These are phyloP conservation scores for Parambassis ranga DNA, from an alignment of 2,797 vertebrate genomes.

Conservation along the genomic window DNA sequence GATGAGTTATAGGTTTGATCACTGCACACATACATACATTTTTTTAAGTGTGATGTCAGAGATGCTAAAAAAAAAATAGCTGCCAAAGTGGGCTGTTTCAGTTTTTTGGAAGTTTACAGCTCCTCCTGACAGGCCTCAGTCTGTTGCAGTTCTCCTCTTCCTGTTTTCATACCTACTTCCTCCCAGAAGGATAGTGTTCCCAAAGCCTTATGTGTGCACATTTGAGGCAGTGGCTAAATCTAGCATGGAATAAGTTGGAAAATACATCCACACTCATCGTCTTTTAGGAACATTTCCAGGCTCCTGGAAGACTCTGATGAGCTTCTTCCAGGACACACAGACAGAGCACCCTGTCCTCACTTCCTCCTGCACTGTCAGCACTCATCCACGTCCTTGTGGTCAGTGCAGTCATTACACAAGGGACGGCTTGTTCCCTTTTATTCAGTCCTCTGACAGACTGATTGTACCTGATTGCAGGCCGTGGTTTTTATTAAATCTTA, in stretches of 20 bases:
- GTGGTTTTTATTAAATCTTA: no score
- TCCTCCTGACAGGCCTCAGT: slow-evolving; percentile 17
- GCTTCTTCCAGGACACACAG: slow-evolving; percentile 26
- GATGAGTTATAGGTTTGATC: no score
- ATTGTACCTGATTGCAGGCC: slow-evolving; percentile 7
- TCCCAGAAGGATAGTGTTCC: slow-evolving; percentile 46
- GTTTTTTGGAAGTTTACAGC: slow-evolving; percentile 4
- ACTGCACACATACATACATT: no score
- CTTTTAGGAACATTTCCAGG: background rate
- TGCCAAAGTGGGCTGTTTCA: background rate
- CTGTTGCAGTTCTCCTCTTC: slow-evolving; percentile 46
- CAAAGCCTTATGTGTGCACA: slow-evolving; percentile 5
- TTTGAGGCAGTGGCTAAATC: slow-evolving; percentile 19
- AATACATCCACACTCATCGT: background rate
- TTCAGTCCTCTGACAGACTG: background rate
- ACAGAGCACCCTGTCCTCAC: slow-evolving; percentile 16
- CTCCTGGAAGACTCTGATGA: slow-evolving; percentile 2
- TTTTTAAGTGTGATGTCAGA: no score
- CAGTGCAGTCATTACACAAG: slow-evolving; percentile 36
- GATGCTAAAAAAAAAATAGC: background rate
- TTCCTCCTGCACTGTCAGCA: slow-evolving; percentile 46
- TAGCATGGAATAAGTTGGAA: slow-evolving; percentile 15
- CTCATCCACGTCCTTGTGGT: slow-evolving; percentile 14
- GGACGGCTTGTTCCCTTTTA: slow-evolving; percentile 19
- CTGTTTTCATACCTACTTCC: slow-evolving; percentile 68